These are phyloP conservation scores for Gastrophysa polygoni DNA, from an alignment of 2,888 invertebrate genomes.

Conservation along the genomic window DNA sequence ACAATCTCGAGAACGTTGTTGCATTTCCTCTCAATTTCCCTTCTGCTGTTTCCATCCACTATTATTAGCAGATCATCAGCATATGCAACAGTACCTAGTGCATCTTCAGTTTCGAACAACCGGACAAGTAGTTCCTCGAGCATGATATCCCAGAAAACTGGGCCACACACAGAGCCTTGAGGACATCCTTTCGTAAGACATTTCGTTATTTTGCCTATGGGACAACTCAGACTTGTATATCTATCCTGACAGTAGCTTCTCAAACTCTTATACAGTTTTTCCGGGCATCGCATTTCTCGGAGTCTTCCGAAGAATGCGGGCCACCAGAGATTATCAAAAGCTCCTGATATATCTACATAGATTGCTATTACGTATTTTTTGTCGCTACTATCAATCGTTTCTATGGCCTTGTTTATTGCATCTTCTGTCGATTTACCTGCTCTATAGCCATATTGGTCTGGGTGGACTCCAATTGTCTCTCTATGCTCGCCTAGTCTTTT, in stretches of 20 bases:
- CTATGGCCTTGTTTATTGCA: background rate
- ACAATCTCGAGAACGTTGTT: background rate
- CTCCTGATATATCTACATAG: constrained; percentile 13
- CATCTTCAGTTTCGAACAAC: background rate
- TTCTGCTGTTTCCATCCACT: background rate
- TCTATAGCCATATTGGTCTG: constrained; percentile 14
- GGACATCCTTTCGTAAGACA: background rate
- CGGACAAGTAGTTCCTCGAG: constrained; percentile 3
- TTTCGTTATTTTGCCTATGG: background rate
- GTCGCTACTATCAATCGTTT: background rate
- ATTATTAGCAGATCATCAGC: constrained; percentile 11
- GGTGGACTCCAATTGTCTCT: background rate
- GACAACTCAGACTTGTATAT: constrained; percentile 7
- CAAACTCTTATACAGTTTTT: background rate
- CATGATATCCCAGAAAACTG: background rate
- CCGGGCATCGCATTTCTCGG: background rate
- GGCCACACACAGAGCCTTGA: background rate
- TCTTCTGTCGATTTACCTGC: constrained; percentile 14
- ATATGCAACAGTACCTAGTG: background rate
- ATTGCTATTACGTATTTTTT: background rate
- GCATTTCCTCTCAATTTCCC: background rate
- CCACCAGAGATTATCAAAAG: constrained; percentile 19
- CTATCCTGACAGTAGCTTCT: constrained; percentile 1
- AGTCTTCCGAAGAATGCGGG: constrained; percentile 2
- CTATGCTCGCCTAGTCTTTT: background rate